Evolutionary conservation across 1,140 invertebrate genomes (phyloP).

Genomic region (Achroia grisella): DNA sequence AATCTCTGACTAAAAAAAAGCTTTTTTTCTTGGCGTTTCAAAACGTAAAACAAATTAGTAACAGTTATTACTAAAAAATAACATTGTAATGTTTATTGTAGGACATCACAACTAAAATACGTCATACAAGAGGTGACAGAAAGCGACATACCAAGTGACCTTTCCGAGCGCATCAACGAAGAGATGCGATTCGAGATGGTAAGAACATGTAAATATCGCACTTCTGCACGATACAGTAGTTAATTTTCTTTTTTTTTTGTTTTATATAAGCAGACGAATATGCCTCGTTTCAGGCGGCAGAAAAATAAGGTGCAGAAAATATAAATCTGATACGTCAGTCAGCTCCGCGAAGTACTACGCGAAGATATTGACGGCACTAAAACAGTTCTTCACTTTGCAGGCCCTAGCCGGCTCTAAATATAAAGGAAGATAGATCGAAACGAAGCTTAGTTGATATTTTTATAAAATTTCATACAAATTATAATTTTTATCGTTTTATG

Average conservation of each 20-base stretch:
- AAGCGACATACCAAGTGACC: conserved; percentile 92
- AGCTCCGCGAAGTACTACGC: conserved; percentile 55
- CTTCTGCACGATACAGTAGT: conserved; percentile 8
- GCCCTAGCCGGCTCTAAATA: conserved; percentile 59
- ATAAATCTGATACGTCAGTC: conserved; percentile 60
- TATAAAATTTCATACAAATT: conserved; percentile 2
- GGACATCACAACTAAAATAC: conserved; percentile 65
- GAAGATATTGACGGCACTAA: conserved; percentile 63
- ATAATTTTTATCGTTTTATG: conserved; percentile 9
- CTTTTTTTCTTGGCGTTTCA: no score
- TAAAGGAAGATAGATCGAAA: conserved; percentile 49
- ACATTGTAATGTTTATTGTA: conserved; percentile 14
- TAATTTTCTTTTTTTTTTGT: conserved; percentile 29
- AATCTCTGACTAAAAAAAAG: no score
- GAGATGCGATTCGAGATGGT: conserved; percentile 96
- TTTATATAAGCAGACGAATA: conserved; percentile 19
- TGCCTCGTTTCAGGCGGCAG: conserved; percentile 60
- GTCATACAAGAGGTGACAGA: conserved; percentile 83
- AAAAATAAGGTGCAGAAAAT: conserved; percentile 63
- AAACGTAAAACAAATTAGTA: no score
- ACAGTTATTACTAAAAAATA: no score
- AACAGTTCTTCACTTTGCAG: conserved; percentile 67
- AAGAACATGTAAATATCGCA: conserved; percentile 71
- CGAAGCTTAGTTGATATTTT: conserved; percentile 2
- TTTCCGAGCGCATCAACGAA: conserved; percentile 91